Evolutionary conservation across 2,888 invertebrate genomes (phyloP).

Genomic region (Lasioglossum figueresi): DNA sequence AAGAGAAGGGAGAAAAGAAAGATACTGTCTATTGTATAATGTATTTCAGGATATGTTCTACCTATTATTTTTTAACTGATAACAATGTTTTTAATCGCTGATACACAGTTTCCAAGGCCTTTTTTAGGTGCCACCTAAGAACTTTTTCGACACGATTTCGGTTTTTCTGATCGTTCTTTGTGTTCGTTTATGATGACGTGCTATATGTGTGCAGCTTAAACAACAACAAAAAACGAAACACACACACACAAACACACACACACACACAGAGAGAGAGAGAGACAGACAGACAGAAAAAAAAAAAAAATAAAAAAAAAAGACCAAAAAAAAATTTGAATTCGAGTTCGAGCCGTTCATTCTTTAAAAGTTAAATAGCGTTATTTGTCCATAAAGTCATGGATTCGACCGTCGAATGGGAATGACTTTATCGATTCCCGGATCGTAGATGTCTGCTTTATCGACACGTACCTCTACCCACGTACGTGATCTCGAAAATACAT

Average conservation of each 20-base stretch:
- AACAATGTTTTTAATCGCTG: conserved; percentile 66
- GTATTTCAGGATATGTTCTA: conserved; percentile 60
- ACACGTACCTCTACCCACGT: not conserved
- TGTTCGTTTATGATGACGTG: conserved; percentile 52
- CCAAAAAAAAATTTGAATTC: not conserved
- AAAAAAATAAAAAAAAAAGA: not conserved
- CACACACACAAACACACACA: not conserved
- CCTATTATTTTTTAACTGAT: conserved; percentile 62
- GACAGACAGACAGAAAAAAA: not conserved
- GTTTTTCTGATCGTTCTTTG: conserved; percentile 48
- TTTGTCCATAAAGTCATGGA: not conserved
- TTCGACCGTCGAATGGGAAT: not conserved
- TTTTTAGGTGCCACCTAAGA: conserved; percentile 64
- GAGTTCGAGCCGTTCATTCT: conserved; percentile 3
- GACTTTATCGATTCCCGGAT: not conserved
- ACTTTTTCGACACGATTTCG: conserved; percentile 52
- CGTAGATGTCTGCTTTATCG: not conserved
- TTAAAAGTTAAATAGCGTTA: conserved; percentile 1
- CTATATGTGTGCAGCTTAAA: conserved; percentile 45
- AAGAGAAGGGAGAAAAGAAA: conserved; percentile 35
- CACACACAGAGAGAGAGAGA: too few relatives aligned
- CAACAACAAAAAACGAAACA: not conserved
- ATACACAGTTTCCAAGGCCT: conserved; percentile 70
- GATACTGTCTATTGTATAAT: conserved; percentile 49
- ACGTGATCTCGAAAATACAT: not conserved